Evolutionary conservation across 1,140 invertebrate genomes (phyloP), one percentile per base, ranked within the genome.

Genomic region (Ericerus pela): DNA sequence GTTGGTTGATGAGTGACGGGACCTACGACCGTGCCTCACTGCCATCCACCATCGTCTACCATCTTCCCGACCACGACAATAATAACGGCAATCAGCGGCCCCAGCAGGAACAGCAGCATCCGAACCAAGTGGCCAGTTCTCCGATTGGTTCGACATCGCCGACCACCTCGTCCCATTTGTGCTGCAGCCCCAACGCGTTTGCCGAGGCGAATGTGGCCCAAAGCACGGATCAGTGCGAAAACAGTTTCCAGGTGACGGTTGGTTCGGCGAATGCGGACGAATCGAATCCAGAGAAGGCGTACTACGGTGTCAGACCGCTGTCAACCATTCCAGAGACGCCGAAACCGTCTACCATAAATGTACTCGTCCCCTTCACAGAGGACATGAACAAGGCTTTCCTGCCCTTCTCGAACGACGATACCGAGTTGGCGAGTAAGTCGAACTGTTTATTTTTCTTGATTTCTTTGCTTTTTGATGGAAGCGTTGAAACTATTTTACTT

Each of bases 351-450:
- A 84, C 83, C 37, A 76, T 78, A 60, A 79, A 79, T 63, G 85
- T 90, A 64, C 89, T 91, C 68, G 81, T 80, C 57, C 86, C 84
- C 61, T 79, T 82, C 66, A 85, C 88, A 57, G 79, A 89, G 76
- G 88, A 92, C 70, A 92, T 95, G 88, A 90, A 86, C 72, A 86
- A 88, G 72, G 86, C 85, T 63, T 94, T 87, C 73, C 76, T 92
- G 62, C 85, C 81, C 66, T 90, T 89, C 70, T 80, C 81, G 62
- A 86, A 88, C 66, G 81, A 91, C 70, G 81, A 87, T 64, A 79
- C 80, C 62, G 83, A 83, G 61, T 72, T 84, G 67, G 88, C 85
- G 71, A 85, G 87, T 90, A 75, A 81, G 84, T 81, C 55, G 52
- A 52, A 43, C 30, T 57, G n/a, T n/a, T n/a, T n/a, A 41, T 4